Base-by-base conservation (phyloP, 2,797 vertebrate species). In the Brachymystax lenok region DNA sequence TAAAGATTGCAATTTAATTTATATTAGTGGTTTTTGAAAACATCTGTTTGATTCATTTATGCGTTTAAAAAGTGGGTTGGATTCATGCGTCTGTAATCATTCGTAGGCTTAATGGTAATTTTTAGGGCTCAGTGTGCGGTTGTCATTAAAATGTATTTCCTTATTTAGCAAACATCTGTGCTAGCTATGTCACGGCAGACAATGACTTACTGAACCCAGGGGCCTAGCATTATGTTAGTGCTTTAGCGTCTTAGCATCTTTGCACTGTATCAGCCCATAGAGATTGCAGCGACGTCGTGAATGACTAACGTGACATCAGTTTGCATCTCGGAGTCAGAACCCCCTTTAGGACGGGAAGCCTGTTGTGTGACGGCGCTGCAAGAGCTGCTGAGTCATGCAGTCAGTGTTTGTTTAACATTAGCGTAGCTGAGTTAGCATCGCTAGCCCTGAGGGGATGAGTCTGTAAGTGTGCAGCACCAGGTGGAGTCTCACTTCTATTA, bases 91-190 rank as follows among this genome's bases (percentile, higher is more conserved):
- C 56, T 21, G n/a, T 5, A 35, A 16, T 88, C 90, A 91, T 85
- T 84, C 77, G 81, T 86, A 80, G 74, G 56, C 71, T 86, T 90
- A 90, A 88, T 86, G 75, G 84, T 54, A 82, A 74, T 80, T 82
- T 66, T 84, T 68, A 83, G 83, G 78, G 80, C 76, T 73, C 21
- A 88, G 81, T 74, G 82, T 80, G 52, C 17, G 85, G 33, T 84
- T 80, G 85, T 84, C 90, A 89, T 92, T 88, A 89, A 87, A 90
- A 86, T 79, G 87, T 90, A 83, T 92, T 89, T 83, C 86, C 87
- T 78, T 64, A 46, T 63, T 40, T 61, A 73, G 56, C 27, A 13
- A 40, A 33, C 56, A 73, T 73, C 56, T 73, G 56, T 73, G 35
- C 54, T 40, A 21, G 30, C n/a, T 13, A 33, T 63, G 72, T 63